phyloP scores from a whole-genome alignment of 2,888 invertebrate genomes.

The Axea sp. region DNA sequence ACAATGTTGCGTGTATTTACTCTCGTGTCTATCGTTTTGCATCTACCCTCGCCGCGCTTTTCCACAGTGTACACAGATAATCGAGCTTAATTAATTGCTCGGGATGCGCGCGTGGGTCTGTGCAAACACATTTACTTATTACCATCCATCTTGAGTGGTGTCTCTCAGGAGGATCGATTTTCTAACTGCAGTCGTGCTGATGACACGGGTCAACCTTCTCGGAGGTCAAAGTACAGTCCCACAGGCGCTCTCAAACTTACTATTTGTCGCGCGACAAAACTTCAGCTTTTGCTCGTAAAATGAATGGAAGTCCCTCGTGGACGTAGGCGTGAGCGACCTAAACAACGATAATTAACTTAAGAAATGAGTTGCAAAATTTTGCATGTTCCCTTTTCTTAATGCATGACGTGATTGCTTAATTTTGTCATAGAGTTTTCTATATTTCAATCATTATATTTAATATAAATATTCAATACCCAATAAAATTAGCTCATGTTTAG shows the following conservation, averaged over 20 bases:
- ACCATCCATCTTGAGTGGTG: conserved; percentile 74
- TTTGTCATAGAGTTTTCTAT: not conserved
- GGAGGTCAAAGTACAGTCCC: conserved; percentile 44
- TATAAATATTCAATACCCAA: too few species aligned
- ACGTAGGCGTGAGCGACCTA: conserved; percentile 13
- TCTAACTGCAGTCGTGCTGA: conserved; percentile 69
- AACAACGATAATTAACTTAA: not conserved
- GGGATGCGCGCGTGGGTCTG: conserved; percentile 72
- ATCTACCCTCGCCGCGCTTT: conserved; percentile 66
- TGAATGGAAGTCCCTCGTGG: conserved; percentile 3
- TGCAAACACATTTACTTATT: conserved; percentile 78
- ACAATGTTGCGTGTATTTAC: conserved; percentile 66
- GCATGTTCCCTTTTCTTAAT: not conserved
- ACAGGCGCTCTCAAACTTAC: conserved; percentile 14
- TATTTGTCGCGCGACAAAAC: conserved; percentile 40
- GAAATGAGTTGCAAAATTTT: not conserved
- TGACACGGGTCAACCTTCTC: conserved; percentile 61
- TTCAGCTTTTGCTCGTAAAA: conserved; percentile 21
- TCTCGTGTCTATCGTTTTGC: conserved; percentile 69
- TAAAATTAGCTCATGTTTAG: too few species aligned
- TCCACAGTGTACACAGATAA: conserved; percentile 76
- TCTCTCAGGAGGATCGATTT: conserved; percentile 74
- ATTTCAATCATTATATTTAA: too few species aligned
- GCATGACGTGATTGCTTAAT: not conserved
- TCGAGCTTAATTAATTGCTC: conserved; percentile 78